phyloP scores from a whole-genome alignment of 2,888 invertebrate genomes.

The Amiota communis region DNA sequence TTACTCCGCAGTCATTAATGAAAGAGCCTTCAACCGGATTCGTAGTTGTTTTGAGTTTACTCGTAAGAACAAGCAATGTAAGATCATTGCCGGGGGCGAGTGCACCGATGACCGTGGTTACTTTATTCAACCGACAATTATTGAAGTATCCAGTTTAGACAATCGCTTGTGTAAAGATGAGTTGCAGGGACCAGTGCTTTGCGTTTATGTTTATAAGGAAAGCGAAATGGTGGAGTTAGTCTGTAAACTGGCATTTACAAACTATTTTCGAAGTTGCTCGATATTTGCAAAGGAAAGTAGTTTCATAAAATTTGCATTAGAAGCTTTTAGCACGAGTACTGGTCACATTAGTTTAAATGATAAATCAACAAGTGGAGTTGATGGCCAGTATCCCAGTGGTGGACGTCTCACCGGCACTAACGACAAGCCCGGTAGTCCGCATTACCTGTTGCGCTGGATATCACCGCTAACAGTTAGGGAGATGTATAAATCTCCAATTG shows the following conservation, averaged over 20 bases:
- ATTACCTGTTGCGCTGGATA: slow-evolving; percentile 91
- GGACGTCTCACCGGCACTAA: slow-evolving; percentile 96
- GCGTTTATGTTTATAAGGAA: slow-evolving; percentile 92
- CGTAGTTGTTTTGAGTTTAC: slow-evolving; percentile 90
- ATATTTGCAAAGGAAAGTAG: slow-evolving; percentile 87
- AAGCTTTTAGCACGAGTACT: slow-evolving; percentile 87
- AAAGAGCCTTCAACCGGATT: slow-evolving; percentile 89
- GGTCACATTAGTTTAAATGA: slow-evolving; percentile 99
- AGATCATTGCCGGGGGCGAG: slow-evolving; percentile 89
- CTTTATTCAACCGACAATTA: slow-evolving; percentile 94
- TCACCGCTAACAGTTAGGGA: slow-evolving; percentile 95
- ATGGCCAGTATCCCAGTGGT: slow-evolving; percentile 98
- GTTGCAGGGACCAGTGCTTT: slow-evolving; percentile 95
- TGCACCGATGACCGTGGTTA: slow-evolving; percentile 88
- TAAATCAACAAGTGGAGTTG: slow-evolving; percentile 97
- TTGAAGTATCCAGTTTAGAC: slow-evolving; percentile 85
- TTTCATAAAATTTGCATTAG: slow-evolving; percentile 83
- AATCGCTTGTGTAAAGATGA: slow-evolving; percentile 92
- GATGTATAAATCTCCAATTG: slow-evolving; percentile 77
- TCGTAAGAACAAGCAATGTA: slow-evolving; percentile 53
- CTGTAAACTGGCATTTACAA: slow-evolving; percentile 82
- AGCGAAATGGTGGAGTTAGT: slow-evolving; percentile 79
- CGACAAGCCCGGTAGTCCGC: slow-evolving; percentile 98
- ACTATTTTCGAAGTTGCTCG: slow-evolving; percentile 93
- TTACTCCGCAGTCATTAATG: slow-evolving; percentile 96